Evolutionary conservation across 2,888 invertebrate species (phyloP), one percentile per base, ranked within the genome.

Genomic region (Mechanitis mazaeus): DNA sequence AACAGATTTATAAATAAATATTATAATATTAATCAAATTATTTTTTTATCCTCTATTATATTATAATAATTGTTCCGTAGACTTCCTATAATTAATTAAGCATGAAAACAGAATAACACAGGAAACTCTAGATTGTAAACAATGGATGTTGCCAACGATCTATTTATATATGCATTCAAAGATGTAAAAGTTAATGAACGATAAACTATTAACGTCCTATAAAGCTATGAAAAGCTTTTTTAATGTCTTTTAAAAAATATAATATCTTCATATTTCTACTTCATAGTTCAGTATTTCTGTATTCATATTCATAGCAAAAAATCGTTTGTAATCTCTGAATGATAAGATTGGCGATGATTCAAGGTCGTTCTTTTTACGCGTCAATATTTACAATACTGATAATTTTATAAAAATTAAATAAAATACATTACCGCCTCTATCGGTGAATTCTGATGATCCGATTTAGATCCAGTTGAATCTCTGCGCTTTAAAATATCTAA

Each of bases 261-360:
- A 20, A 20, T 20, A 20, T 20, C 20, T 20, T 20, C 20, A 20
- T 20, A 20, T 20, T 20, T 20, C 20, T 20, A 20, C 20, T 60
- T 66, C 60, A 63, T 63, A 65, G 68, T 55, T 63, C 28, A 53
- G 42, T 50, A 65, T 35, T 20, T 20, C 20, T 20, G 20, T 20
- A 20, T 20, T 46, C 42, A 57, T 56, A 65, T 63, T 64, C 64
- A 64, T 63, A 69, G 64, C 66, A 67, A 69, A 72, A 72, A 72
- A 20, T 69, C 67, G 67, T 68, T 70, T 60, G 78, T 82, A 81
- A 87, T 87, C 87, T 77, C 78, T 74, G 68, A 75, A 67, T 73
- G 87, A 87, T 88, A 85, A 85, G 82, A 80, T 83, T 79, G 75
- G 72, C 71, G 68, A 72, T 68, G 72, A 79, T 78, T 84, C 85